Conservation (phyloP, 37 sponge, comb jelly and placozoan genomes). For the Tethya wilhelma region DNA sequence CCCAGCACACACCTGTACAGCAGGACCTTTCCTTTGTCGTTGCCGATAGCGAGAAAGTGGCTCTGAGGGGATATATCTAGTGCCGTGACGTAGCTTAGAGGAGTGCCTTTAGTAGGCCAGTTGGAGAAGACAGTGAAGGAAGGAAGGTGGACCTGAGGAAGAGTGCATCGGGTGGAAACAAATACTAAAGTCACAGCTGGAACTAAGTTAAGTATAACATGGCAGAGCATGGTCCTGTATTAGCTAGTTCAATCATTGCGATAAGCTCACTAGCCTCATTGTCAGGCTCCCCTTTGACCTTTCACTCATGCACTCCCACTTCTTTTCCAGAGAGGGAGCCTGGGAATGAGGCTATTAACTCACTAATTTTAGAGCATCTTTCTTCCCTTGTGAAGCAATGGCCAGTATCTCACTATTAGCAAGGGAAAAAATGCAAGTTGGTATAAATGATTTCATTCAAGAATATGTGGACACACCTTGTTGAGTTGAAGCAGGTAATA, state of each 20-base stretch:
- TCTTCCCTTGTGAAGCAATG: slow-evolving; percentile 77
- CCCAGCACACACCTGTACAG: slow-evolving; percentile 72
- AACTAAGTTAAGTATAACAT: no score
- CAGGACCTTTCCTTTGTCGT: slow-evolving; percentile 83
- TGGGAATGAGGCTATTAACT: no score
- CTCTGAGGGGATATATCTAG: slow-evolving; percentile 78
- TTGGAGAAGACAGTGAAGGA: slow-evolving; percentile 87
- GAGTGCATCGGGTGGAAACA: no score
- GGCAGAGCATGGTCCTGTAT: no score
- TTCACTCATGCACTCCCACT: no score
- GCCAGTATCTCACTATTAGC: slow-evolving; percentile 81
- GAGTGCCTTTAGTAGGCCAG: slow-evolving; percentile 72
- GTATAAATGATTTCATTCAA: background rate
- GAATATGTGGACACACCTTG: slow-evolving; percentile 22
- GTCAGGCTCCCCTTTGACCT: no score
- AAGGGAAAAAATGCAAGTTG: background rate
- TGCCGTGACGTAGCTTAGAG: slow-evolving; percentile 50
- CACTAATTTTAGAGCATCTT: slow-evolving; percentile 75
- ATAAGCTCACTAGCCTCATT: no score
- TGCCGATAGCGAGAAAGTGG: slow-evolving; percentile 81
- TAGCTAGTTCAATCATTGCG: no score
- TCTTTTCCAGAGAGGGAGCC: no score
- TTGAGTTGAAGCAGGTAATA: slow-evolving; percentile 64
- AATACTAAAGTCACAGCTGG: no score
- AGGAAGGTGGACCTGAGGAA: slow-evolving; percentile 74